A percentile compares a stretch with the other conserved stretches of the same genome.
Conservation (phyloP, 2,113 vertebrate species). For the Tursiops truncatus region DNA sequence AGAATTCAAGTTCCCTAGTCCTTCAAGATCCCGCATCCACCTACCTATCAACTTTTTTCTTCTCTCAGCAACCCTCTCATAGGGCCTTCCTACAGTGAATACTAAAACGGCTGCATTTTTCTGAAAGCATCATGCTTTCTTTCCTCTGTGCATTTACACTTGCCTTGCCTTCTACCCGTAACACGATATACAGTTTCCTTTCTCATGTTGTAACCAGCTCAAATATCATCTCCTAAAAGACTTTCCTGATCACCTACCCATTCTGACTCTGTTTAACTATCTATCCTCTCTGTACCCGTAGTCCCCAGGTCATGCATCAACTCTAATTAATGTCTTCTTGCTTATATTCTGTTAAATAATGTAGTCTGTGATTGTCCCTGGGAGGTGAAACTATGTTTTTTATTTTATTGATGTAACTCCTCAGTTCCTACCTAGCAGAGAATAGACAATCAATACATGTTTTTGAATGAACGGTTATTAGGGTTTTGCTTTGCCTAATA, state of each 20-base stretch:
- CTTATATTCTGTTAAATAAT: background rate
- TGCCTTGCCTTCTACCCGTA: background rate
- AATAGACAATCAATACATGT: background rate
- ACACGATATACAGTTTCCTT: background rate
- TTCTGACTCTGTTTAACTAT: background rate
- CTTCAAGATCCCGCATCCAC: background rate
- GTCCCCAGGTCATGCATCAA: background rate
- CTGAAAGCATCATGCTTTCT: background rate
- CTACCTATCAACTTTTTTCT: background rate
- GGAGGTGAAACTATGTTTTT: background rate
- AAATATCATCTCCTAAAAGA: background rate
- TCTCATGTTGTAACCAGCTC: background rate
- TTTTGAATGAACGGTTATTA: background rate
- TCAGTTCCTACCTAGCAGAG: background rate
- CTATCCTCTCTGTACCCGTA: background rate
- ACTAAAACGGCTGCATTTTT: background rate
- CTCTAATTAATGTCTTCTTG: background rate
- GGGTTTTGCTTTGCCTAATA: background rate
- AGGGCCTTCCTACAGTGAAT: background rate
- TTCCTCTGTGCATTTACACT: background rate
- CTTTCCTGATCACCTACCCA: background rate
- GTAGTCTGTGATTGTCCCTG: background rate
- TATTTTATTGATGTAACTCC: background rate
- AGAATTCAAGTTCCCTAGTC: background rate
- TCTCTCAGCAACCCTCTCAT: background rate